These are phyloP conservation scores for Rhimphoctona megacephalus DNA, from an alignment of 2,888 invertebrate species.

Conservation along the genomic window DNA sequence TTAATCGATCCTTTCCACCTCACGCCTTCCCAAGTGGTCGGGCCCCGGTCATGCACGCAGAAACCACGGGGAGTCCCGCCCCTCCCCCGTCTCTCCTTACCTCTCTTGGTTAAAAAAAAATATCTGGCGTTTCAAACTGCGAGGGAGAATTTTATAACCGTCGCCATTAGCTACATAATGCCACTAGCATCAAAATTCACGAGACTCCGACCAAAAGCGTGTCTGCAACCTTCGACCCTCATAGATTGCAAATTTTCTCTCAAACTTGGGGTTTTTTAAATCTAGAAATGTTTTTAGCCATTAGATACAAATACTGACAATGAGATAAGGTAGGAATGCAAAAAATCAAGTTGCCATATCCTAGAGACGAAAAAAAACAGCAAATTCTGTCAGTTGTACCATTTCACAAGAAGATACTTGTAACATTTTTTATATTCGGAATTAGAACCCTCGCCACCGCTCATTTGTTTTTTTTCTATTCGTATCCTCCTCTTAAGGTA, in stretches of 20 bases:
- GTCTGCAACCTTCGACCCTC: not conserved
- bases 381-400: too few relatives aligned
- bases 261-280: not conserved
- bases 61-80: conserved; percentile 35
- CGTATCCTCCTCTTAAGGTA: not conserved
- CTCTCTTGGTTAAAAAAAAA: not conserved
- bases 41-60: conserved; percentile 38
- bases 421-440: not conserved
- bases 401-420: not conserved
- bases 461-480: not conserved
- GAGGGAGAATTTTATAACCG: conserved; percentile 15
- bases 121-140: not conserved
- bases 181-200: conserved; percentile 10
- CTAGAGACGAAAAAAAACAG: not conserved
- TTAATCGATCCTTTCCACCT: conserved; percentile 71
- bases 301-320: not conserved
- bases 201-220: not conserved
- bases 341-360: too few relatives aligned
- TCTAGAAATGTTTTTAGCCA: not conserved
- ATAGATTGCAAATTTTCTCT: not conserved
- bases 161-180: conserved; percentile 15
- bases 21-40: conserved; percentile 63
- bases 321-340: too few relatives aligned
- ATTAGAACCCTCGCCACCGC: not conserved
- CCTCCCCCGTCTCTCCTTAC: not conserved